phyloP scores from a whole-genome alignment of 2,797 vertebrate species.

The Oryzias sinensis region DNA sequence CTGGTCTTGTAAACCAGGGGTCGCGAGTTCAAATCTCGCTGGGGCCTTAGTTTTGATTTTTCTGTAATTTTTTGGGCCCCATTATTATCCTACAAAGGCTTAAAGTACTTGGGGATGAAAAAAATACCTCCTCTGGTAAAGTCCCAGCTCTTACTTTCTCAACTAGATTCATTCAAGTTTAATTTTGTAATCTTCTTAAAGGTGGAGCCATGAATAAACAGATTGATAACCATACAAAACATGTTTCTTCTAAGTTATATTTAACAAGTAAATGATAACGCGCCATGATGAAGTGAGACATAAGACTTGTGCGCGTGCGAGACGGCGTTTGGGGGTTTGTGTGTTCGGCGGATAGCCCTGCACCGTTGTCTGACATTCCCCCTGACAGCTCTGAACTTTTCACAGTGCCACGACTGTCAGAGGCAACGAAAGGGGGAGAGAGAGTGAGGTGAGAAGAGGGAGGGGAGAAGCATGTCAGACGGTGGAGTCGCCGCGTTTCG shows the following conservation, averaged over 20 bases:
- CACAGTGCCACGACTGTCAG: constrained; percentile 81
- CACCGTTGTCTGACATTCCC: constrained; percentile 84
- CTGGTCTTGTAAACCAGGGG: constrained; percentile 62
- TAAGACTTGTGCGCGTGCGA: constrained; percentile 30
- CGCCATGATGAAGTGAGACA: constrained; percentile 9
- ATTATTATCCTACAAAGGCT: background rate
- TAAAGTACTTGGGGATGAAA: no score
- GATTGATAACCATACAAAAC: background rate
- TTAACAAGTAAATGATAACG: no score
- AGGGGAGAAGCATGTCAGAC: constrained; percentile 45
- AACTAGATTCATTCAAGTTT: no score
- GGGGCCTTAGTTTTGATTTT: constrained; percentile 19
- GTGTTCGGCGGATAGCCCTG: constrained; percentile 72
- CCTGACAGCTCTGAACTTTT: constrained; percentile 98
- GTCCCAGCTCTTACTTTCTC: no score
- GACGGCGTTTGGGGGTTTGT: constrained; percentile 31
- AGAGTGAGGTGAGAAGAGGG: constrained; percentile 47
- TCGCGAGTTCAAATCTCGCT: constrained; percentile 55
- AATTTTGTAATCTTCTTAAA: no score
- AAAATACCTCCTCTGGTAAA: no score
- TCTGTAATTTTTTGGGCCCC: background rate
- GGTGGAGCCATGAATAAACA: background rate
- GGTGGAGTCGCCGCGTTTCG: constrained; percentile 27
- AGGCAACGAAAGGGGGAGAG: constrained; percentile 41
- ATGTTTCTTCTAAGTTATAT: no score